These are phyloP conservation scores for Drosophila santomea DNA, from an alignment of 1,140 invertebrate species.

Conservation along the genomic window DNA sequence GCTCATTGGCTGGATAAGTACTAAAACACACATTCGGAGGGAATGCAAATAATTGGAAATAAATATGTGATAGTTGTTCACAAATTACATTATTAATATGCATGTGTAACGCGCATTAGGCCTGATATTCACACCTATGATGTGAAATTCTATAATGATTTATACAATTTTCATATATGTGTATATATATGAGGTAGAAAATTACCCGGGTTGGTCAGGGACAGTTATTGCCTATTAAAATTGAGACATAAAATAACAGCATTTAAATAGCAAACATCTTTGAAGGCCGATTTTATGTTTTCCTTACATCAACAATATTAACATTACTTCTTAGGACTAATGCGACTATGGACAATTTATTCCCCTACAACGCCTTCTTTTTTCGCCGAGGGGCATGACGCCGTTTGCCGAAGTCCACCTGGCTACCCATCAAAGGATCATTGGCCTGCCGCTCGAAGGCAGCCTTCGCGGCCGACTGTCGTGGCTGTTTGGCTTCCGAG, in stretches of 20 bases:
- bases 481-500: slow-evolving; percentile 65
- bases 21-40: too few relatives aligned
- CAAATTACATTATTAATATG: too few relatives aligned
- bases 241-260: too few relatives aligned
- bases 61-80: background rate
- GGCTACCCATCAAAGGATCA: slow-evolving; percentile 81
- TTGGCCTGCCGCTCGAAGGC: slow-evolving; percentile 75
- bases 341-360: background rate
- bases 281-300: background rate
- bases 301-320: background rate
- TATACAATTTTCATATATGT: background rate
- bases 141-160: too few relatives aligned
- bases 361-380: slow-evolving; percentile 24
- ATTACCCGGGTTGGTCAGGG: too few relatives aligned
- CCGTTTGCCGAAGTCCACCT: slow-evolving; percentile 74
- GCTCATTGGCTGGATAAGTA: too few relatives aligned
- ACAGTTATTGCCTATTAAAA: too few relatives aligned
- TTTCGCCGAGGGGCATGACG: slow-evolving; percentile 30
- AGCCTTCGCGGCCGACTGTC: slow-evolving; percentile 54
- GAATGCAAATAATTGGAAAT: too few relatives aligned
- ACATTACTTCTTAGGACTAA: background rate
- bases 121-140: background rate
- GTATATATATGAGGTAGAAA: too few relatives aligned
- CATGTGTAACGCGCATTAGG: too few relatives aligned
- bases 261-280: background rate